Conservation (phyloP, 2,888 invertebrate genomes). For the Epinotia bilunana region DNA sequence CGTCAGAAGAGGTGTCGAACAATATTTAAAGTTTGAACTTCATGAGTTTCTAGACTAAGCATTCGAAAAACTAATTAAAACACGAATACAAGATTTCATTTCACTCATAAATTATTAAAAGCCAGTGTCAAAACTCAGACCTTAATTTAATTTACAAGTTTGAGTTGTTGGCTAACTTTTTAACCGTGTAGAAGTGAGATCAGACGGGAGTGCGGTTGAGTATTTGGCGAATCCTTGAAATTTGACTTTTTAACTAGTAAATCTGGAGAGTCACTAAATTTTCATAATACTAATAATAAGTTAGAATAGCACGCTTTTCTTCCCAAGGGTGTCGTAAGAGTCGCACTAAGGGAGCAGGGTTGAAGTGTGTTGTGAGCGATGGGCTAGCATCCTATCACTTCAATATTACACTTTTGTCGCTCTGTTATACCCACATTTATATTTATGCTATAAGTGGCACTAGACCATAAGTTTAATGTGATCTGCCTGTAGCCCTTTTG, state of each 20-base stretch:
- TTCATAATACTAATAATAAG: no score
- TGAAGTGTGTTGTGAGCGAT: no score
- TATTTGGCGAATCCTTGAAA: background rate
- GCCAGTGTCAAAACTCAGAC: slow-evolving; percentile 17
- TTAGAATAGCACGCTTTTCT: no score
- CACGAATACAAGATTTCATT: slow-evolving; percentile 26
- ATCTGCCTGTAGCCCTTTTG: no score
- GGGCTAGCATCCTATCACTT: no score
- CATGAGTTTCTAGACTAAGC: background rate
- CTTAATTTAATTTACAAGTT: slow-evolving; percentile 27
- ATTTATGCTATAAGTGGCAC: no score
- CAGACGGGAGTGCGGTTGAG: background rate
- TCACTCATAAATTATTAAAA: slow-evolving; percentile 28
- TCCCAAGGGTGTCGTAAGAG: no score
- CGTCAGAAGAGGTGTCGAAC: background rate
- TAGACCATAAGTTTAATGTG: no score
- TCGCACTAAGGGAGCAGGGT: no score
- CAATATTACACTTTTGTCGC: no score
- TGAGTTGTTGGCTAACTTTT: slow-evolving; percentile 2
- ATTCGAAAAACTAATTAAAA: slow-evolving; percentile 19
- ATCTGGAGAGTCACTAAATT: no score
- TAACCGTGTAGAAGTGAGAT: background rate
- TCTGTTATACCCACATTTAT: no score
- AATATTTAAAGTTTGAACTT: background rate
- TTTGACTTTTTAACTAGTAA: background rate